Evolutionary conservation across 2,113 vertebrate genomes (phyloP).

Genomic region (Pica pica): DNA sequence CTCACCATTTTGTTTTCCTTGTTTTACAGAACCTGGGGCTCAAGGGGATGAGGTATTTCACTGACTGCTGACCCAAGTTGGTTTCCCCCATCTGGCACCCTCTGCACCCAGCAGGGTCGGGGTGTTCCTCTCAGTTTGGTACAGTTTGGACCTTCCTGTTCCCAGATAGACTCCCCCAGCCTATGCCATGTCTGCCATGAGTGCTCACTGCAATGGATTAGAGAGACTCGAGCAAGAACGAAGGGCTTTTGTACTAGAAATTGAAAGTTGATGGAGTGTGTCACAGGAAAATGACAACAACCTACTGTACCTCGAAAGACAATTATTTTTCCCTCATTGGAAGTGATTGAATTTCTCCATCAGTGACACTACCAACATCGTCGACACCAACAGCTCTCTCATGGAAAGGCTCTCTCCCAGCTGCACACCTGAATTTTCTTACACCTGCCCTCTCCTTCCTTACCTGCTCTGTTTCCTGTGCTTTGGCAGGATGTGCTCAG

Average conservation of each 20-base stretch:
- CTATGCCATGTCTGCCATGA: neutral
- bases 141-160: neutral
- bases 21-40: neutral
- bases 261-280: conserved; percentile 68
- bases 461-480: neutral
- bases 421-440: neutral
- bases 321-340: conserved; percentile 65
- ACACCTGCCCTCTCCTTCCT: neutral
- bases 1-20: neutral
- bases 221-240: neutral
- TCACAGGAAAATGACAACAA: conserved; percentile 61
- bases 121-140: neutral
- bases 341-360: conserved; percentile 63
- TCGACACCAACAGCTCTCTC: conserved; percentile 17
- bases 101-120: neutral
- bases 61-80: neutral
- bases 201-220: neutral
- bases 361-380: neutral
- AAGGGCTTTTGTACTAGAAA: conserved; percentile 49
- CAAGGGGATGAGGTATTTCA: neutral
- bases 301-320: conserved; percentile 52
- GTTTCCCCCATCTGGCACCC: neutral
- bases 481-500: neutral
- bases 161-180: neutral
- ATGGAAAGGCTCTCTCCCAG: neutral